Percentiles rank a stretch among this genome's conserved stretches.
phyloP scores from a whole-genome alignment of 1,140 invertebrate genomes.

The Eciton burchellii region DNA sequence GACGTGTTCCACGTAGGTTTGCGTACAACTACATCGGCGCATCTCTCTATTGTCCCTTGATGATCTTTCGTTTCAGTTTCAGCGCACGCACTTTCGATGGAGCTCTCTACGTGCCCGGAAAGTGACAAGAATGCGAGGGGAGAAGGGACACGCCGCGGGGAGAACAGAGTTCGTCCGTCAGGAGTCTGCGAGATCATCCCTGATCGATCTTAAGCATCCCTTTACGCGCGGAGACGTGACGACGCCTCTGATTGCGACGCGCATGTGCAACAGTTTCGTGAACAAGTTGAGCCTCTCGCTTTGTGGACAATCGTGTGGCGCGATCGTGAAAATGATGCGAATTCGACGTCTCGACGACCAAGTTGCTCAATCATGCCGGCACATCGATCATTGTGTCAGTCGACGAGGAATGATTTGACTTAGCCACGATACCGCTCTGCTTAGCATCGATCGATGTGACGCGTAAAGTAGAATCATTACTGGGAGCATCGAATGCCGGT shows the following conservation, averaged over 20 bases:
- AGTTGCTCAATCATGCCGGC: background rate
- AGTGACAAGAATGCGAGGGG: conserved; percentile 10
- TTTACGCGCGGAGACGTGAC: background rate
- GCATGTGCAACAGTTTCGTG: conserved; percentile 2
- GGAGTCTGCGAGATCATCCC: background rate
- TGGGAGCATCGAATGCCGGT: too few species aligned
- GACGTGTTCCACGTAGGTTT: background rate
- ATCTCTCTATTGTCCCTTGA: background rate
- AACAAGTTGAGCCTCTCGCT: background rate
- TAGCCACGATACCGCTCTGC: background rate
- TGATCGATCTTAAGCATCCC: background rate
- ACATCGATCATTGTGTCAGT: background rate
- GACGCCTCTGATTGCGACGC: background rate
- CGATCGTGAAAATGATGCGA: background rate
- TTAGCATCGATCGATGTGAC: too few species aligned
- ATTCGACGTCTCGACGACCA: background rate
- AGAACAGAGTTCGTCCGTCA: background rate
- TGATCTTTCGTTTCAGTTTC: background rate
- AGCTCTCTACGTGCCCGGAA: conserved; percentile 2
- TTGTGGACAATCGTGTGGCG: conserved; percentile 12
- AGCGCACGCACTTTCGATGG: background rate
- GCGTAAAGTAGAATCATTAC: too few species aligned
- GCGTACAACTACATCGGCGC: background rate
- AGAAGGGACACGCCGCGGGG: background rate
- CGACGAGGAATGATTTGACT: background rate